Evolutionary conservation across 2,888 invertebrate species (phyloP).

Genomic region (Tinea pellionella): DNA sequence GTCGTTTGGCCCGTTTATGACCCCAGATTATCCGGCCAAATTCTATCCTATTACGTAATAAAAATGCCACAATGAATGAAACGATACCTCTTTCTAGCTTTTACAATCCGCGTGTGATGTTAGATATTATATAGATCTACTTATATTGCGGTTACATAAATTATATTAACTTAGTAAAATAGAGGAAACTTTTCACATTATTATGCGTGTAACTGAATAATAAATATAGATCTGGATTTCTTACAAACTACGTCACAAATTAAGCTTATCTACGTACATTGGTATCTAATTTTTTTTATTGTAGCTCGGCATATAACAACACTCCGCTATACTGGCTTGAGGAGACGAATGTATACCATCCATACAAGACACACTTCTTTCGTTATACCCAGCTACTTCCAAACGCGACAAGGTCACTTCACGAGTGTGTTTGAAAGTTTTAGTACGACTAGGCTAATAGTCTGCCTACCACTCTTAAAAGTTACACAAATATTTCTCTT

Average conservation of each 20-base stretch:
- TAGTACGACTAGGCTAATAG: too few species aligned
- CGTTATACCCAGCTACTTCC: too few species aligned
- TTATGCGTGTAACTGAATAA: neutral
- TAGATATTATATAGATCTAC: neutral
- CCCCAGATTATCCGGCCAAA: slow-evolving; percentile 47
- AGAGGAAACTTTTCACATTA: neutral
- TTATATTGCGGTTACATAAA: neutral
- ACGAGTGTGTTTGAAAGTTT: too few species aligned
- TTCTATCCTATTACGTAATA: slow-evolving; percentile 47
- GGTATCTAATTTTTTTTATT: neutral
- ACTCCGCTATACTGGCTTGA: too few species aligned
- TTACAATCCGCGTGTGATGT: slow-evolving; percentile 9
- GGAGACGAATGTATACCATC: too few species aligned
- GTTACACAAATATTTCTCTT: neutral
- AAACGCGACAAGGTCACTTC: too few species aligned
- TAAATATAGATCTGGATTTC: neutral
- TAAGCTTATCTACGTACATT: neutral
- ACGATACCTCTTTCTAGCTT: slow-evolving; percentile 20
- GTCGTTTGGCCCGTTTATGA: slow-evolving; percentile 39
- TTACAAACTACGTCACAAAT: neutral
- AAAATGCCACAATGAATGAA: slow-evolving; percentile 47
- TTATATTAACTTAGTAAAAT: slow-evolving; percentile 3
- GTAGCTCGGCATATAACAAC: too few species aligned
- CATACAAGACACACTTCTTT: too few species aligned
- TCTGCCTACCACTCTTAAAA: too few species aligned